phyloP scores from a whole-genome alignment of 2,113 vertebrate genomes.

The Lepidiolamprologus cunningtoni region DNA sequence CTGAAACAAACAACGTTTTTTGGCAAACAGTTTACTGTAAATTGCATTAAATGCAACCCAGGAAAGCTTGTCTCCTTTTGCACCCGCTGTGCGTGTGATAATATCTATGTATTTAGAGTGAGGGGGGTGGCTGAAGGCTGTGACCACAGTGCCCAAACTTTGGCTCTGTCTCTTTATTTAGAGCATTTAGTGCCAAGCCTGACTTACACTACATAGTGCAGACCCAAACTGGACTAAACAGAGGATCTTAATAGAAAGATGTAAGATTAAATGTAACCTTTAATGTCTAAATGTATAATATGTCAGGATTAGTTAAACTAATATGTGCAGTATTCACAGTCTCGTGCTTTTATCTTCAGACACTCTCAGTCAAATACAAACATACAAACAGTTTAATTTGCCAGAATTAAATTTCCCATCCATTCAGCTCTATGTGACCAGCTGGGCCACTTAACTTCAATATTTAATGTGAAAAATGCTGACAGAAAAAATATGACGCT shows the following conservation, averaged over 20 bases:
- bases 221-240: neutral
- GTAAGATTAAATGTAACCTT: neutral
- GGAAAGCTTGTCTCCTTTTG: neutral
- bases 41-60: neutral
- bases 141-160: neutral
- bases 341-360: neutral
- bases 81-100: neutral
- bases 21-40: neutral
- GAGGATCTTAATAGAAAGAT: neutral
- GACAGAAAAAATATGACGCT: neutral
- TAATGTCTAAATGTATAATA: neutral
- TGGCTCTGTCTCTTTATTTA: neutral
- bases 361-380: neutral
- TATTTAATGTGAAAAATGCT: neutral
- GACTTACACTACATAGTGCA: neutral
- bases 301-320: neutral
- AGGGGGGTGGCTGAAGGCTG: neutral
- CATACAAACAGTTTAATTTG: neutral
- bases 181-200: neutral
- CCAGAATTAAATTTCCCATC: neutral
- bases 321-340: neutral
- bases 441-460: neutral
- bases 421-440: neutral
- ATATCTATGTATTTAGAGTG: neutral
- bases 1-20: neutral